phyloP scores from a whole-genome alignment of 2,888 invertebrate genomes.

The Notodonta dromedarius region DNA sequence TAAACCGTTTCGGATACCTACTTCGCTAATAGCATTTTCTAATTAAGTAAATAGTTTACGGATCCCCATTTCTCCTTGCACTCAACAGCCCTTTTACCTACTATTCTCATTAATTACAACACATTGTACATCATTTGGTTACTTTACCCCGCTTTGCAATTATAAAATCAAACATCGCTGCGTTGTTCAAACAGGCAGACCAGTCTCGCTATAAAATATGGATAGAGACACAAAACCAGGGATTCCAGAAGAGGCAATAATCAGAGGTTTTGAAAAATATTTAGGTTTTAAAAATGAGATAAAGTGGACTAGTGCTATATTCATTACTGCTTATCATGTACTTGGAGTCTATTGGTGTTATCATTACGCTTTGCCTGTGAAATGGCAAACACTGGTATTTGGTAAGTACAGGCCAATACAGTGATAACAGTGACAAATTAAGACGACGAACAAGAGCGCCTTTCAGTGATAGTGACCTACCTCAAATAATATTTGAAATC shows the following conservation, averaged over 20 bases:
- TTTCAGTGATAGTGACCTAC: no score
- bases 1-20: no score
- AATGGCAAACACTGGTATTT: slow-evolving; percentile 73
- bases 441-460: no score
- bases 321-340: slow-evolving; percentile 67
- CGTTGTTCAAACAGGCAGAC: neutral
- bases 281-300: slow-evolving; percentile 75
- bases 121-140: slow-evolving; percentile 13
- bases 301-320: slow-evolving; percentile 70
- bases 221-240: slow-evolving; percentile 42
- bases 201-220: slow-evolving; percentile 28
- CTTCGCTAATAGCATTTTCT: no score
- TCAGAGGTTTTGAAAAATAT: slow-evolving; percentile 63
- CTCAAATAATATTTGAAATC: no score
- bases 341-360: slow-evolving; percentile 73
- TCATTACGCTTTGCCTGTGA: slow-evolving; percentile 67
- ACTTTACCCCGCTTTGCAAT: slow-evolving; percentile 11
- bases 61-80: no score
- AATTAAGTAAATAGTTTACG: no score
- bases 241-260: slow-evolving; percentile 55
- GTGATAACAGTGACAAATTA: no score
- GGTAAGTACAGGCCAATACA: slow-evolving; percentile 51
- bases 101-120: slow-evolving; percentile 22
- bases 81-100: slow-evolving; percentile 15
- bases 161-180: slow-evolving; percentile 17